Percentiles rank a stretch among this genome's conserved stretches.
phyloP scores from a whole-genome alignment of 64 coral and sea anemone genomes.

The Porites australiensis region DNA sequence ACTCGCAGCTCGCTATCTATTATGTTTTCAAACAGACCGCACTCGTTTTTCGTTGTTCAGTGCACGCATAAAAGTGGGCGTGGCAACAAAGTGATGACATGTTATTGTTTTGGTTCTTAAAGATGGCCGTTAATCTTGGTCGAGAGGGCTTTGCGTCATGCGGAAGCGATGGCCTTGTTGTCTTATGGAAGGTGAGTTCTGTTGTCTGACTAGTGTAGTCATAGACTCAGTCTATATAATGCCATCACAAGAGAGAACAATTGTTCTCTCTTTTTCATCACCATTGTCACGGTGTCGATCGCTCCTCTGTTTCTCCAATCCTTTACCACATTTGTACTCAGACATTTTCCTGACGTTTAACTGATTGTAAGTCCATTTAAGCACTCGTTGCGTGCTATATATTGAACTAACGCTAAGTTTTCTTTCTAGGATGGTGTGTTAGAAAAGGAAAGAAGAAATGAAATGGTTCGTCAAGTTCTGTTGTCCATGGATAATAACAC shows the following conservation, averaged over 20 bases:
- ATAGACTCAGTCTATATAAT: not conserved
- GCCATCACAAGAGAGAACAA: no score
- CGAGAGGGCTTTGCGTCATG: slow-evolving; percentile 93
- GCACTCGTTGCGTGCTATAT: not conserved
- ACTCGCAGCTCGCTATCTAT: no score
- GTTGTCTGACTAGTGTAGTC: not conserved
- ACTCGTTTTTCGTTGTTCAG: no score
- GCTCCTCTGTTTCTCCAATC: no score
- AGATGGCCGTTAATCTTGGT: slow-evolving; percentile 92
- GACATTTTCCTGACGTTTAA: no score
- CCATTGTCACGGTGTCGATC: no score
- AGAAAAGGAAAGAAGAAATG: slow-evolving; percentile 76
- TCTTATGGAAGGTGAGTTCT: slow-evolving; percentile 93
- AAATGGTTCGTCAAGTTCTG: slow-evolving; percentile 74
- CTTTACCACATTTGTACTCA: no score
- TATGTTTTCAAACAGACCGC: no score
- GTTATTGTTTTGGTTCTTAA: not conserved
- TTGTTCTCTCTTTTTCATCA: not conserved
- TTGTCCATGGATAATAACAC: slow-evolving; percentile 38
- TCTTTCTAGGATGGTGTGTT: slow-evolving; percentile 59
- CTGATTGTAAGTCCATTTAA: not conserved
- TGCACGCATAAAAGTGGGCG: no score
- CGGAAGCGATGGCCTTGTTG: slow-evolving; percentile 92
- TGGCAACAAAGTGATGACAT: no score
- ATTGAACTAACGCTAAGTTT: not conserved